These are phyloP conservation scores for Leucania comma DNA, from an alignment of 2,888 invertebrate species.

Conservation along the genomic window DNA sequence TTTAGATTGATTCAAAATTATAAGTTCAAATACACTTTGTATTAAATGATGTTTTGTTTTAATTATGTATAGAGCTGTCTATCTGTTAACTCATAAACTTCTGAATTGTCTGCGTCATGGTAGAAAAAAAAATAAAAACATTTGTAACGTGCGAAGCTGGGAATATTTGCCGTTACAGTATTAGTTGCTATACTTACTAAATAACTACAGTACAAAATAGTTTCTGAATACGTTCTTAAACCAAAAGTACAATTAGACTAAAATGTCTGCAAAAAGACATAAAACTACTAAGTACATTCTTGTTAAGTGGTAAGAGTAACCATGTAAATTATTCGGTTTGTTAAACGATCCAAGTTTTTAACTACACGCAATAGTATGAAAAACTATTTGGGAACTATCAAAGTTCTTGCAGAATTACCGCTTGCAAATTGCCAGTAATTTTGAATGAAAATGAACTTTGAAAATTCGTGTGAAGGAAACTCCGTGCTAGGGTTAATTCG, in stretches of 20 bases:
- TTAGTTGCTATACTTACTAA: not conserved
- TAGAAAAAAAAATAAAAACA: no score
- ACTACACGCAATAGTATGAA: conserved; percentile 77
- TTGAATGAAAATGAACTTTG: conserved; percentile 76
- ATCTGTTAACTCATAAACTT: no score
- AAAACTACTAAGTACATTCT: conserved; percentile 15
- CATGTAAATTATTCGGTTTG: conserved; percentile 68
- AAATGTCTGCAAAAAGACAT: conserved; percentile 3
- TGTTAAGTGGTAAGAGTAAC: conserved; percentile 47
- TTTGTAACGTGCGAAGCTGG: no score
- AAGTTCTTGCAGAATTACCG: conserved; percentile 77
- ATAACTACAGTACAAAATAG: not conserved
- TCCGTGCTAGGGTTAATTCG: conserved; percentile 64
- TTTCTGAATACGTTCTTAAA: not conserved
- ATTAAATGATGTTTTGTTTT: no score
- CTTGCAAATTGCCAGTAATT: conserved; percentile 81
- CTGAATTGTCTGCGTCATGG: no score
- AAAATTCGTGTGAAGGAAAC: conserved; percentile 76
- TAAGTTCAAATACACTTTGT: no score
- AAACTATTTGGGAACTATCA: conserved; percentile 81
- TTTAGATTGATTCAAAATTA: no score
- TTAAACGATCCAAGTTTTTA: conserved; percentile 72
- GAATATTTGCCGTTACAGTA: not conserved
- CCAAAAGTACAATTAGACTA: conserved; percentile 3
- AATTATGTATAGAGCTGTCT: no score